Base-by-base conservation (phyloP, 2,888 invertebrate genomes). In the Protodeltote pygarga region DNA sequence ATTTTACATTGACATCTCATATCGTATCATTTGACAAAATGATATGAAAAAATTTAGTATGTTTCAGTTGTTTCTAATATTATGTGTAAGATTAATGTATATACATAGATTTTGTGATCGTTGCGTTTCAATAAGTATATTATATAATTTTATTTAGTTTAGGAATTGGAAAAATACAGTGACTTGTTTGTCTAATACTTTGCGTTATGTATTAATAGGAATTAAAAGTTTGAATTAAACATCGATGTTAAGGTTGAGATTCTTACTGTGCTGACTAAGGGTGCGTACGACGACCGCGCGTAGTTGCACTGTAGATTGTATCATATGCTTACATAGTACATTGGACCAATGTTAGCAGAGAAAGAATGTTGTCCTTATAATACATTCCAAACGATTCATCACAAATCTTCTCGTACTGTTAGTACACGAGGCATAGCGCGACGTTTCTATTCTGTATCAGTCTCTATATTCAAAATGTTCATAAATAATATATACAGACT, bases 381-480 rank as follows among this genome's bases (percentile, higher is more conserved):
- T 45, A 64, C 65, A 66, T 66, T 66, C 65, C 67, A 66, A 45
- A 55, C 40, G 14, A 37, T 55, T 66, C 64, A 66, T 66, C 65
- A 66, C 64, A 66, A 64, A 17, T 20, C 27, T 20, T 23, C 34
- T 38, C 20, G 25, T 53, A 49, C 39, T 49, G n/a, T 24, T 45
- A 44, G 28, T 57, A 34, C 40, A 42, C 29, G 28, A 50, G 9
- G 5, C 21, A 32, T 16, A 21, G 33, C 31, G 35, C 38, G 45
- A 53, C 41, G 20, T 10, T 23, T 52, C 39, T 44, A 4, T 15
- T 45, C 58, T 46, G 3, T 42, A 5, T 27, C 25, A 9, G 42
- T 48, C 39, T 58, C 39, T 48, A 11, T 11, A 24, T 13, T 10
- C 8, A 28, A 2, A 14, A n/a, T n/a, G n/a, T 27, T 14, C 13